phyloP scores from a whole-genome alignment of 2,888 invertebrate species.

The Rutpela maculata region DNA sequence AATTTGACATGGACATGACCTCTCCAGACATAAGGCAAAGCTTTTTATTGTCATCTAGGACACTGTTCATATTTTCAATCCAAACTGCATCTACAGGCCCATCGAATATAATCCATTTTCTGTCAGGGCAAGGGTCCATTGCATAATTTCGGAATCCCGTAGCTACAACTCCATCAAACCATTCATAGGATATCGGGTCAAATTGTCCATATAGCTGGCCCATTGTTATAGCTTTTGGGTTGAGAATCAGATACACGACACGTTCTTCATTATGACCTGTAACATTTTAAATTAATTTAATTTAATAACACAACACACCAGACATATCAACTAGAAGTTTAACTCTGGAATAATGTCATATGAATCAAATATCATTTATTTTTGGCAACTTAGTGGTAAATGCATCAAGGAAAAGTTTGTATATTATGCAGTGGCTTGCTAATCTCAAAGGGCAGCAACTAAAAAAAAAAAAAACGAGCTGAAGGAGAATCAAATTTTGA shows the following conservation, averaged over 20 bases:
- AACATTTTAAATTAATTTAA: neutral
- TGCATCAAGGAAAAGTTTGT: too few relatives aligned
- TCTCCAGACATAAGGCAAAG: conserved; percentile 91
- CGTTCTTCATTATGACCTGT: conserved; percentile 69
- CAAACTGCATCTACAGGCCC: conserved; percentile 93
- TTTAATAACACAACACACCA: too few relatives aligned
- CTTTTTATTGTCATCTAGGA: conserved; percentile 91
- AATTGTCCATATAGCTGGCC: conserved; percentile 94
- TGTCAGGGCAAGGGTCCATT: conserved; percentile 82
- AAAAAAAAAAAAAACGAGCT: too few relatives aligned
- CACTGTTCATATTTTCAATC: conserved; percentile 95
- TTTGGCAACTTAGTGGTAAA: too few relatives aligned
- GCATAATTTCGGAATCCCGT: conserved; percentile 87
- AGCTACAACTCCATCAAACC: conserved; percentile 92
- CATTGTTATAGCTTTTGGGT: conserved; percentile 95
- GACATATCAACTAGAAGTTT: too few relatives aligned
- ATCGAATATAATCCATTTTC: conserved; percentile 95
- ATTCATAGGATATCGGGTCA: conserved; percentile 91
- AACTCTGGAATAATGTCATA: too few relatives aligned
- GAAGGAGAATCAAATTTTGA: too few relatives aligned
- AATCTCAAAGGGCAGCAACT: too few relatives aligned
- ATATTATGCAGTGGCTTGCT: too few relatives aligned
- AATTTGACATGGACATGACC: conserved; percentile 87
- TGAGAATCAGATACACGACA: conserved; percentile 87
- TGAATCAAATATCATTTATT: too few relatives aligned